These are phyloP conservation scores for Ennomos quercinarius DNA, from an alignment of 2,888 invertebrate species.

Conservation along the genomic window DNA sequence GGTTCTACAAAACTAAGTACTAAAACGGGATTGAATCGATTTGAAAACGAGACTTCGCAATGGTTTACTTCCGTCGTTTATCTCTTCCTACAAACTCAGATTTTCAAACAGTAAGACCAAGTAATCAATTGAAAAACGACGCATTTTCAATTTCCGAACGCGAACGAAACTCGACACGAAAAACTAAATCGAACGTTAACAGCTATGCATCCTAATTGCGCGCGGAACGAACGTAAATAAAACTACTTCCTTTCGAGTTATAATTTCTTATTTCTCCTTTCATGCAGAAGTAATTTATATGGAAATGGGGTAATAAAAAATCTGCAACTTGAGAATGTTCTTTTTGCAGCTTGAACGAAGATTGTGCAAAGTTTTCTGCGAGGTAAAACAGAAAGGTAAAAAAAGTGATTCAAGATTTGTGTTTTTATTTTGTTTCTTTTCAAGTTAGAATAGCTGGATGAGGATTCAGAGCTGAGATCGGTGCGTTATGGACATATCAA, in stretches of 20 bases:
- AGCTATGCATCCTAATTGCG: conserved; percentile 62
- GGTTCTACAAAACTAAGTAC: too few relatives aligned
- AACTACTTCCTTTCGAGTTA: conserved; percentile 32
- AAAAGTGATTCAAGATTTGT: conserved; percentile 8
- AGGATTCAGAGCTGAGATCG: too few relatives aligned
- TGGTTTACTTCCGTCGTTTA: conserved; percentile 1
- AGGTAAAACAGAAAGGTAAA: conserved; percentile 14
- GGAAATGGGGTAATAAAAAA: conserved; percentile 32
- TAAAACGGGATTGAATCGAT: too few relatives aligned
- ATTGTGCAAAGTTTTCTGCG: conserved; percentile 12
- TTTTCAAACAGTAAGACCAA: conserved; percentile 26
- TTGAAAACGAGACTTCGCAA: too few relatives aligned
- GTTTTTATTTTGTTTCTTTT: conserved; percentile 2
- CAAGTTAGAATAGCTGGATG: too few relatives aligned
- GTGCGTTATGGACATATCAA: too few relatives aligned
- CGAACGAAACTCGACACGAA: conserved; percentile 40
- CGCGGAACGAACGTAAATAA: conserved; percentile 48
- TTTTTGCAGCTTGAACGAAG: conserved; percentile 14
- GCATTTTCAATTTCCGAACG: conserved; percentile 18
- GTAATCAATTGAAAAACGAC: conserved; percentile 41
- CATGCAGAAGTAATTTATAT: conserved; percentile 27
- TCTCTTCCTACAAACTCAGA: conserved; percentile 18
- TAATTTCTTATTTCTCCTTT: conserved; percentile 33
- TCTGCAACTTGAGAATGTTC: conserved; percentile 18
- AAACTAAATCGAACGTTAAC: conserved; percentile 48